phyloP scores from a whole-genome alignment of 1,140 invertebrate genomes.

The Drosophila littoralis region DNA sequence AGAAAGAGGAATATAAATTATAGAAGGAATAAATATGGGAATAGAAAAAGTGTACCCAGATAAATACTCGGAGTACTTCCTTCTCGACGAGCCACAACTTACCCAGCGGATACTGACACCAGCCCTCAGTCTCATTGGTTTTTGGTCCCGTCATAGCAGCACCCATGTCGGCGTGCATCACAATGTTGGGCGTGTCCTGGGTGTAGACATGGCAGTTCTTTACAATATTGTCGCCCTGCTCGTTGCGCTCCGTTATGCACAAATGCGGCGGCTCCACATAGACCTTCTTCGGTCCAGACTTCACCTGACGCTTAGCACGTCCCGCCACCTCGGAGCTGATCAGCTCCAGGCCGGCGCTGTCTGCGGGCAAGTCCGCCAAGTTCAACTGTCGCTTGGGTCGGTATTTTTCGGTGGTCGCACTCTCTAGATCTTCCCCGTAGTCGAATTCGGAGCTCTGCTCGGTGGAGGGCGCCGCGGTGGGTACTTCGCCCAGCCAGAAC shows the following conservation, averaged over 20 bases:
- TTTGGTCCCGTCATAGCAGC: slow-evolving; percentile 62
- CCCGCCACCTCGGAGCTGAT: slow-evolving; percentile 53
- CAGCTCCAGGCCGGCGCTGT: slow-evolving; percentile 63
- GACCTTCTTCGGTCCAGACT: slow-evolving; percentile 46
- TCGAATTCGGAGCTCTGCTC: slow-evolving; percentile 79
- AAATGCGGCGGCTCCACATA: slow-evolving; percentile 86
- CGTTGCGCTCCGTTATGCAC: slow-evolving; percentile 85
- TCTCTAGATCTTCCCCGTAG: slow-evolving; percentile 76
- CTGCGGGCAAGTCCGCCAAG: slow-evolving; percentile 25
- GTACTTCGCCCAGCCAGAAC: slow-evolving; percentile 67
- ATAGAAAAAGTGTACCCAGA: background rate
- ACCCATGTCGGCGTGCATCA: slow-evolving; percentile 84
- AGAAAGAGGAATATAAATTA: no score
- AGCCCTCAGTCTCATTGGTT: slow-evolving; percentile 84
- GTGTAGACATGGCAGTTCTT: slow-evolving; percentile 86
- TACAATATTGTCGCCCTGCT: slow-evolving; percentile 64
- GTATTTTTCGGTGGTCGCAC: slow-evolving; percentile 65
- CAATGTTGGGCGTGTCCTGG: slow-evolving; percentile 83
- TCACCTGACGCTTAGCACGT: slow-evolving; percentile 34
- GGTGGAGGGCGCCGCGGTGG: slow-evolving; percentile 60
- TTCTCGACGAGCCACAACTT: slow-evolving; percentile 36
- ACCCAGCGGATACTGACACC: slow-evolving; percentile 87
- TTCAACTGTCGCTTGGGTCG: slow-evolving; percentile 38
- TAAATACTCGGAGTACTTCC: no score
- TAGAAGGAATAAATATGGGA: background rate